Evolutionary conservation across 2,888 invertebrate genomes (phyloP).

Genomic region (Xanthia icteritia): DNA sequence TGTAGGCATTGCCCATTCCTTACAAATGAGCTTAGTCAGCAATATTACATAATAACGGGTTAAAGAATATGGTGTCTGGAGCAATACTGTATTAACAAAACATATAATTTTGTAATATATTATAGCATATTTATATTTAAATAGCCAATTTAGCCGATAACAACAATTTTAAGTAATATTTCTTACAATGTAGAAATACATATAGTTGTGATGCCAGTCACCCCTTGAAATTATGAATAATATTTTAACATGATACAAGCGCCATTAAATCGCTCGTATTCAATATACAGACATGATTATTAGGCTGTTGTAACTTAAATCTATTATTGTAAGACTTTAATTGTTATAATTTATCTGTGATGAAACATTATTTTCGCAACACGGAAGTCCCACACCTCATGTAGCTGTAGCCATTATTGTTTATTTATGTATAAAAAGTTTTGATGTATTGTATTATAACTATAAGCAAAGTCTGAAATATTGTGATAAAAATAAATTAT

Average conservation of each 20-base stretch:
- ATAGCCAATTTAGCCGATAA: conserved; percentile 50
- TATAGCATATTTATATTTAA: conserved; percentile 44
- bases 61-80: conserved; percentile 40
- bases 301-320: conserved; percentile 63
- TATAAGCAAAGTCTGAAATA: conserved; percentile 82
- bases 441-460: conserved; percentile 71
- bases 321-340: conserved; percentile 63
- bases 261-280: conserved; percentile 49
- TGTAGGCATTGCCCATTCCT: conserved; percentile 14
- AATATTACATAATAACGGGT: conserved; percentile 22
- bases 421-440: conserved; percentile 73
- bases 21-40: conserved; percentile 46
- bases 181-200: conserved; percentile 23
- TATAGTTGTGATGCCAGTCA: conserved; percentile 32
- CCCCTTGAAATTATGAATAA: conserved; percentile 60
- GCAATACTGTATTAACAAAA: conserved; percentile 42
- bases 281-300: conserved; percentile 46
- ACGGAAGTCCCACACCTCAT: conserved; percentile 69
- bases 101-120: conserved; percentile 41
- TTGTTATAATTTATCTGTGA: conserved; percentile 78
- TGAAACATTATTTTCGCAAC: conserved; percentile 70
- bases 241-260: conserved; percentile 45
- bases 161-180: conserved; percentile 44
- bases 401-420: conserved; percentile 72
- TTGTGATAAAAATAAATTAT: conserved; percentile 83